Base-by-base conservation (phyloP, 2,113 vertebrate species). In the Oplegnathus fasciatus region DNA sequence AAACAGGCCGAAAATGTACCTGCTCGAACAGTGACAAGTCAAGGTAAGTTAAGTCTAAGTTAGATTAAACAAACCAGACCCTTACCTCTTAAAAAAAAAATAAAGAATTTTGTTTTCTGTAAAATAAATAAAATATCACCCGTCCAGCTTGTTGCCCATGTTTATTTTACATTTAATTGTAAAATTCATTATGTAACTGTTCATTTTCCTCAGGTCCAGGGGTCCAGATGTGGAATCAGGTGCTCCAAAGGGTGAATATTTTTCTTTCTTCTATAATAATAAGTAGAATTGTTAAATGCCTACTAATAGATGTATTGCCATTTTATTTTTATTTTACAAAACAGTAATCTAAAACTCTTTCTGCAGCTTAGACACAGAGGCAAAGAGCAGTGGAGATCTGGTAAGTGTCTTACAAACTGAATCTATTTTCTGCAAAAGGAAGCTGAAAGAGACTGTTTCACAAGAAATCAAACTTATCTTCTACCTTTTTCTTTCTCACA, bases 11-110 rank as follows among this genome's bases (percentile, higher is more conserved):
- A 28, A 97, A 95, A 86, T 98, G 97, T 80, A 90, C 90, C 58
- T 98, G 97, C 91, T 96, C 95, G 75, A 96, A 95, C 90, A 96
- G 93, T 73, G 96, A 97, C 79, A 94, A 95, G 69, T 89, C 95
- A 80, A 96, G 92, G 97, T 96, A 86, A 95, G 75, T 17, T n/a
- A 13, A 64, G 24, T 13, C 24, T 11, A 58, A 40, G 28, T 30
- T n/a, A 28, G 22, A 42, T 30, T 24, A 9, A 48, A 42, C 14
- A 40, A 50, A 62, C 5, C 26, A 18, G 5, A 48, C 22, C 5
- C 8, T 78, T 22, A 30, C 20, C 44, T 18, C 4, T 5, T n/a
- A n/a, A n/a, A n/a, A n/a, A n/a, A 24, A 64, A 60, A 48, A 60
- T n/a, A 20, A 44, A 70, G 22, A 40, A 15, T 9, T 58, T n/a